phyloP scores from a whole-genome alignment of 2,797 vertebrate species.

The Macropus fuliginosus region DNA sequence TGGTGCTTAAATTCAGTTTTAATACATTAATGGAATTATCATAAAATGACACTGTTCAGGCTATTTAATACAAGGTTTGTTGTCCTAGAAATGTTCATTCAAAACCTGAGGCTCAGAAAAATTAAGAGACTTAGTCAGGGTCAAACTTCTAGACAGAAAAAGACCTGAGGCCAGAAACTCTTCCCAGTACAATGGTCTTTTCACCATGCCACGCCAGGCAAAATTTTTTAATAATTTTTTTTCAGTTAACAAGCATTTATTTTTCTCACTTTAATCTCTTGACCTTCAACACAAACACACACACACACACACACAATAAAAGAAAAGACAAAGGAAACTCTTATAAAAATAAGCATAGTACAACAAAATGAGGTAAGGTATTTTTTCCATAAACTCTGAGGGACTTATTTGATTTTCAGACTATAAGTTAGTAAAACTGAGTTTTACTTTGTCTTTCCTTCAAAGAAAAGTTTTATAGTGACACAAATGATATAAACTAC shows the following conservation, averaged over 20 bases:
- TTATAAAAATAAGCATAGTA: neutral
- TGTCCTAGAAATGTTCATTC: neutral
- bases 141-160: neutral
- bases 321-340: neutral
- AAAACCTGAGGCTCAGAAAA: neutral
- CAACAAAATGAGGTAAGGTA: neutral
- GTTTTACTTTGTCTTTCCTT: neutral
- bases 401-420: neutral
- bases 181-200: neutral
- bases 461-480: neutral
- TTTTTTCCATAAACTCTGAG: neutral
- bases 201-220: accelerated
- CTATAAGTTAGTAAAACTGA: neutral
- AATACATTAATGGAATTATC: neutral
- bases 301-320: neutral
- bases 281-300: neutral
- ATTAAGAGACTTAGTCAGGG: neutral
- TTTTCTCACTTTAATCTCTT: neutral
- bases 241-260: neutral
- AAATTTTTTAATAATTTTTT: neutral
- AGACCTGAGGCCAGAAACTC: neutral
- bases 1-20: neutral
- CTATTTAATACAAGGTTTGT: neutral
- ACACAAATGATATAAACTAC: neutral
- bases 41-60: neutral